phyloP scores from a whole-genome alignment of 92 coral and sea anemone species.

The Isaurus tuberculatus region DNA sequence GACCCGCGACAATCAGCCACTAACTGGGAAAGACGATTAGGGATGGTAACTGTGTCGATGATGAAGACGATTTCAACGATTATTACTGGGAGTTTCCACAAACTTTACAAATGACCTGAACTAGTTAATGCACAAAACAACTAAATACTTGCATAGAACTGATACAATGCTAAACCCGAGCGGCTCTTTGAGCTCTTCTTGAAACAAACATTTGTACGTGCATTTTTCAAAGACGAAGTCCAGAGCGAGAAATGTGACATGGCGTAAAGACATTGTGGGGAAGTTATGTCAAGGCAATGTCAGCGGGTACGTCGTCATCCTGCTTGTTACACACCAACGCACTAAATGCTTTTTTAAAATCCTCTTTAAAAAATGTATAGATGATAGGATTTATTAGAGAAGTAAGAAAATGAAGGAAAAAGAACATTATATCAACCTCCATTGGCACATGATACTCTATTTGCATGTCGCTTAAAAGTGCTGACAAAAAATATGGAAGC shows the following conservation, averaged over 20 bases:
- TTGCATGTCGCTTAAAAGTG: constrained; percentile 54
- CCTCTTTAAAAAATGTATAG: constrained; percentile 79
- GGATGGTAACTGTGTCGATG: too few species aligned
- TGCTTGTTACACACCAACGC: constrained; percentile 38
- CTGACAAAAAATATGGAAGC: constrained; percentile 76
- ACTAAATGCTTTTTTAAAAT: constrained; percentile 70
- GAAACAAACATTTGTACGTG: too few species aligned
- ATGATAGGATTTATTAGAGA: constrained; percentile 72
- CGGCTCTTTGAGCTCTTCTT: too few species aligned
- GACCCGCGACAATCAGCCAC: too few species aligned
- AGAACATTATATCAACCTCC: constrained; percentile 48
- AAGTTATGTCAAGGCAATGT: background rate
- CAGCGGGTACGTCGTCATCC: background rate
- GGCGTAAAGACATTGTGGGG: background rate
- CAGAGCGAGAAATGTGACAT: background rate
- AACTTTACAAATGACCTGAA: too few species aligned
- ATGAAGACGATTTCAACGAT: too few species aligned
- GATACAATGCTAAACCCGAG: too few species aligned
- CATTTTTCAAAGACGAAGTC: background rate
- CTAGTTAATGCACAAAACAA: too few species aligned
- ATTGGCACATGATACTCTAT: constrained; percentile 47
- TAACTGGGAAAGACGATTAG: too few species aligned
- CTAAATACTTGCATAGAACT: too few species aligned
- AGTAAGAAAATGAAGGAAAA: constrained; percentile 71
- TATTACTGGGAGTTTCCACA: too few species aligned